Conservation (phyloP, 2,797 vertebrate genomes). For the Tokudaia tokunoshimensis region DNA sequence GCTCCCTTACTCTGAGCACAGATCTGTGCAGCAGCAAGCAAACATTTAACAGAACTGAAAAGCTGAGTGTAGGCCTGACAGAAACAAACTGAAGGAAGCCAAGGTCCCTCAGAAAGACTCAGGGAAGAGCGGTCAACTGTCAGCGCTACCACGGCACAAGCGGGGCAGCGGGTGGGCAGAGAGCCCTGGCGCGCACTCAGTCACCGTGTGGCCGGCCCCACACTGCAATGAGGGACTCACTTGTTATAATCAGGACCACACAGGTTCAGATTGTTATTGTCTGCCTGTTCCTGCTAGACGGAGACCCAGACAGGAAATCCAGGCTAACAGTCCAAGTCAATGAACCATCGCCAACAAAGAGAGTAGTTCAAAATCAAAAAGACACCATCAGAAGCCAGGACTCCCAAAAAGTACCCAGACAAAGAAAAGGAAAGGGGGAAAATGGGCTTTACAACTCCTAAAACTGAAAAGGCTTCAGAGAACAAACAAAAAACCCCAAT, state of each 20-base stretch:
- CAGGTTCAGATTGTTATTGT: neutral
- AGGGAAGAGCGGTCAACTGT: neutral
- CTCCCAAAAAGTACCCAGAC: neutral
- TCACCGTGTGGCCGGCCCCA: neutral
- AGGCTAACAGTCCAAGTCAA: neutral
- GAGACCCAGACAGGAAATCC: neutral
- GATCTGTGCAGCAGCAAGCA: neutral
- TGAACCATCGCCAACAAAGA: neutral
- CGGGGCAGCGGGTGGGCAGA: neutral
- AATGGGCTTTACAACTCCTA: neutral
- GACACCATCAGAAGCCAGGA: neutral
- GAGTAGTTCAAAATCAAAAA: neutral
- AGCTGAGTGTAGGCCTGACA: neutral
- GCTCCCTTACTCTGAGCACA: neutral
- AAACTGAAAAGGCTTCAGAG: neutral
- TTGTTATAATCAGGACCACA: neutral
- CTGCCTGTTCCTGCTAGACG: neutral
- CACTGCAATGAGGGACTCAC: neutral
- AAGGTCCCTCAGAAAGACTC: neutral
- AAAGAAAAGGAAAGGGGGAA: neutral
- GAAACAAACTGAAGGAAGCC: neutral
- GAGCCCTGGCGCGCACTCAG: neutral
- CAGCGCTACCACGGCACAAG: accelerated
- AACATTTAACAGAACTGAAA: constrained; percentile 9
- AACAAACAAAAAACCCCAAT: neutral